phyloP scores from a whole-genome alignment of 2,113 vertebrate species.

The Ramphastos sulfuratus region DNA sequence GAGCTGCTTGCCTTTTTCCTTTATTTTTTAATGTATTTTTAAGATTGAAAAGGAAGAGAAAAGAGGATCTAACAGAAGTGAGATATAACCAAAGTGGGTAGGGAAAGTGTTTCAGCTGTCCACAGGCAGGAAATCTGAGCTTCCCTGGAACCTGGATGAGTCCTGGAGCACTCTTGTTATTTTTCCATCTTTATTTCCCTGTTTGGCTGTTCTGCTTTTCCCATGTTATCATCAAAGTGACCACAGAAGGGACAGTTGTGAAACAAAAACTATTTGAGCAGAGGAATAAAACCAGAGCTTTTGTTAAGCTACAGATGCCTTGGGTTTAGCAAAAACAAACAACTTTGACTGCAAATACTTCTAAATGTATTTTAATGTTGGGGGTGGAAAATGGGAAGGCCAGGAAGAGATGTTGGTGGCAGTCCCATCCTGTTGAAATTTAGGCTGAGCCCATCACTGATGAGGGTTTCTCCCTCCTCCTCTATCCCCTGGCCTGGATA shows the following conservation, averaged over 20 bases:
- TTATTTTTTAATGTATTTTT: not conserved
- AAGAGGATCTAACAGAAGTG: not conserved
- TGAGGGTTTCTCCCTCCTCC: not conserved
- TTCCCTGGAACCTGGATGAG: slow-evolving; percentile 52
- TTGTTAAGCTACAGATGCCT: not conserved
- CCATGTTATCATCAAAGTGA: slow-evolving; percentile 54
- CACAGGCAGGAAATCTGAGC: not conserved
- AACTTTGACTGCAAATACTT: not conserved
- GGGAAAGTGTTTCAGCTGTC: slow-evolving; percentile 48
- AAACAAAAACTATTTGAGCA: slow-evolving; percentile 4
- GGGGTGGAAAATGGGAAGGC: not conserved
- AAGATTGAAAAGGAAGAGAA: not conserved
- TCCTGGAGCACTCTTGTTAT: slow-evolving; percentile 26
- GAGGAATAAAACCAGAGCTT: not conserved
- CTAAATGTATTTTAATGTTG: not conserved
- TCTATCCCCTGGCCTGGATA: not conserved
- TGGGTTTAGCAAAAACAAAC: not conserved
- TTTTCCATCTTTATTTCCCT: slow-evolving; percentile 56
- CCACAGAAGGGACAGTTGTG: slow-evolving; percentile 29
- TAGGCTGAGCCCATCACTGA: not conserved
- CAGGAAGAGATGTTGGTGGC: not conserved
- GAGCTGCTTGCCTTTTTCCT: not conserved
- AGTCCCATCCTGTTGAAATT: accelerated
- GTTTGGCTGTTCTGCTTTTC: slow-evolving; percentile 36
- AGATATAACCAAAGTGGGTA: not conserved